Evolutionary conservation across 2,113 vertebrate species (phyloP).

Genomic region (Crotalus viridis): DNA sequence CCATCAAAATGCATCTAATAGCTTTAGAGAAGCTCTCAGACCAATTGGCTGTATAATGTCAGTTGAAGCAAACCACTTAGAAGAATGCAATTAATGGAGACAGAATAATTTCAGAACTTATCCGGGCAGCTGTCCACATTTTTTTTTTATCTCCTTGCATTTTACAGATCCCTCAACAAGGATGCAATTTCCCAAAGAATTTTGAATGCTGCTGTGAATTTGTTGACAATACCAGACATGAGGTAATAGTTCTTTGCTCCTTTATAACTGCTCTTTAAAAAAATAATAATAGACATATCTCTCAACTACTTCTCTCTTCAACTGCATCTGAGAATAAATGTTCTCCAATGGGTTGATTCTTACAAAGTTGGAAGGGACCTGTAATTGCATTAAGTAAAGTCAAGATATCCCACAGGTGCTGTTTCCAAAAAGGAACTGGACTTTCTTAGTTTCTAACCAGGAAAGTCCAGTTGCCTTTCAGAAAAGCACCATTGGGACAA

Average conservation of each 20-base stretch:
- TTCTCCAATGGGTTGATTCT: too few species aligned
- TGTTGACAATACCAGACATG: background rate
- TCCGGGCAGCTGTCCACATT: background rate
- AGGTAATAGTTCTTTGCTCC: background rate
- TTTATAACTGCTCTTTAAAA: background rate
- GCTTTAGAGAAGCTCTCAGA: background rate
- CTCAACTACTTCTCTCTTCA: background rate
- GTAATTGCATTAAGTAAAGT: too few species aligned
- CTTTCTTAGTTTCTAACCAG: too few species aligned
- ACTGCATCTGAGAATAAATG: too few species aligned
- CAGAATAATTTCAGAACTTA: background rate
- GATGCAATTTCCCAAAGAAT: background rate
- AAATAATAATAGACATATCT: background rate
- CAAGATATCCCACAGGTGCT: too few species aligned
- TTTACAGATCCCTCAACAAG: background rate
- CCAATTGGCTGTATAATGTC: background rate
- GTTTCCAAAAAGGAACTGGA: too few species aligned
- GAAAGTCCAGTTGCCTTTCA: too few species aligned
- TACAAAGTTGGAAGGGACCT: too few species aligned
- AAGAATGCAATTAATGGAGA: background rate
- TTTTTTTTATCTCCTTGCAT: background rate
- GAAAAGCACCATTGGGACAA: too few species aligned
- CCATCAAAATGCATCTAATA: background rate
- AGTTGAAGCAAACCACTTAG: background rate
- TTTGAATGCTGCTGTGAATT: background rate